These are phyloP conservation scores for Pollachius pollachius DNA, from an alignment of 2,113 vertebrate genomes.

Conservation along the genomic window DNA sequence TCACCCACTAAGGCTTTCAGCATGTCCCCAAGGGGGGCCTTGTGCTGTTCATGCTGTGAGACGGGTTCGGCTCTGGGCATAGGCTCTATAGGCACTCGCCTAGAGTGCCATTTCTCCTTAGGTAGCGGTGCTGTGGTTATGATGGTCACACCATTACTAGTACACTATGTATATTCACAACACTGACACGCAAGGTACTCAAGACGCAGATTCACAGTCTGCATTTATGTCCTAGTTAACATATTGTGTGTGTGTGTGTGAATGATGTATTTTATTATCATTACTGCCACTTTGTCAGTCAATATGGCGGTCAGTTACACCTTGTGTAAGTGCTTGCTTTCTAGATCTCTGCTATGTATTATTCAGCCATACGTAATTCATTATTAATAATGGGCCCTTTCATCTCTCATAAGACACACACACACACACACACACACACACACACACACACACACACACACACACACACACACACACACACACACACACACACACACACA, in stretches of 20 bases:
- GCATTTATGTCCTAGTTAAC: neutral
- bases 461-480: too few relatives aligned
- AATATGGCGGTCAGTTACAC: constrained; percentile 29
- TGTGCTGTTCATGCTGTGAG: too few relatives aligned
- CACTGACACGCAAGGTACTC: neutral
- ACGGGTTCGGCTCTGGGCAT: too few relatives aligned
- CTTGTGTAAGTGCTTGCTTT: constrained; percentile 46
- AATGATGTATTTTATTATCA: neutral
- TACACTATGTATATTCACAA: neutral
- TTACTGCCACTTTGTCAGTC: neutral
- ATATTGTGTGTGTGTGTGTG: neutral
- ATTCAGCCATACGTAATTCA: constrained; percentile 62
- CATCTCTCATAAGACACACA: constrained; percentile 50
- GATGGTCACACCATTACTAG: too few relatives aligned
- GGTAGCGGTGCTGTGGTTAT: too few relatives aligned
- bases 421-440: constrained; percentile 26
- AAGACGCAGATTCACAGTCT: neutral
- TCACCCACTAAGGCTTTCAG: too few relatives aligned
- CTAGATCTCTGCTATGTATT: constrained; percentile 58
- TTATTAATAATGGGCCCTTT: constrained; percentile 64
- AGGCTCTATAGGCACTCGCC: too few relatives aligned
- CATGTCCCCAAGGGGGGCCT: too few relatives aligned
- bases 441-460: too few relatives aligned
- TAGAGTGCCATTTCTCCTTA: too few relatives aligned
- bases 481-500: too few relatives aligned